Conservation (phyloP, 2,113 vertebrate genomes). For the Hyaena hyaena region DNA sequence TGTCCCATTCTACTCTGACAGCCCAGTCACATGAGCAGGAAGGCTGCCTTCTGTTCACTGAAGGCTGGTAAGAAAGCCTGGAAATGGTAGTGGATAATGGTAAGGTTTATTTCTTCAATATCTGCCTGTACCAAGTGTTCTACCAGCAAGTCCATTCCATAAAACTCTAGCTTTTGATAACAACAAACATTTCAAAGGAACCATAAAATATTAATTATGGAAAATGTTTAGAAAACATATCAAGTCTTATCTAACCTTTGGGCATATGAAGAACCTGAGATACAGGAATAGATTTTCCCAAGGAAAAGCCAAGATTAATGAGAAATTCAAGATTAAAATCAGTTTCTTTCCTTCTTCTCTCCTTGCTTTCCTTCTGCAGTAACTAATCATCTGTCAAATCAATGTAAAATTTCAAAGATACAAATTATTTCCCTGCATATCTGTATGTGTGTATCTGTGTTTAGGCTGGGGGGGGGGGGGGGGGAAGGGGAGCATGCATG, state of each 20-base stretch:
- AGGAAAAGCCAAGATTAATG: slow-evolving; percentile 25
- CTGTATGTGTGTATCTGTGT: neutral
- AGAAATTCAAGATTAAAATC: slow-evolving; percentile 22
- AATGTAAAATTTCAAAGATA: neutral
- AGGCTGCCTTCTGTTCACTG: neutral
- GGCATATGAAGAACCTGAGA: neutral
- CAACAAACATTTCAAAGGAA: neutral
- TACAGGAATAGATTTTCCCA: neutral
- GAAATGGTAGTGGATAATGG: neutral
- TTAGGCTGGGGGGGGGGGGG: too few species aligned
- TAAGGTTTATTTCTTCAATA: neutral
- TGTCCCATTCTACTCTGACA: neutral
- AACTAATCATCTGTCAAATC: slow-evolving; percentile 33
- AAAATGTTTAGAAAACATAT: neutral
- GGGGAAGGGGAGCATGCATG: too few species aligned
- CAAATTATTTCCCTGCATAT: neutral
- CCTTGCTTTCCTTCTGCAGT: neutral
- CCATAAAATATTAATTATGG: neutral
- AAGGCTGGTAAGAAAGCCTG: neutral
- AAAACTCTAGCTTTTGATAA: neutral
- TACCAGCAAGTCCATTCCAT: neutral
- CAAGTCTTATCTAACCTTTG: neutral
- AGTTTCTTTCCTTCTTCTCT: neutral
- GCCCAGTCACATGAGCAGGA: neutral
- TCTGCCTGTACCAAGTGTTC: neutral